Evolutionary conservation across 1,140 invertebrate genomes (phyloP), one percentile per base, ranked within the genome.

Genomic region (Apolygus lucorum): DNA sequence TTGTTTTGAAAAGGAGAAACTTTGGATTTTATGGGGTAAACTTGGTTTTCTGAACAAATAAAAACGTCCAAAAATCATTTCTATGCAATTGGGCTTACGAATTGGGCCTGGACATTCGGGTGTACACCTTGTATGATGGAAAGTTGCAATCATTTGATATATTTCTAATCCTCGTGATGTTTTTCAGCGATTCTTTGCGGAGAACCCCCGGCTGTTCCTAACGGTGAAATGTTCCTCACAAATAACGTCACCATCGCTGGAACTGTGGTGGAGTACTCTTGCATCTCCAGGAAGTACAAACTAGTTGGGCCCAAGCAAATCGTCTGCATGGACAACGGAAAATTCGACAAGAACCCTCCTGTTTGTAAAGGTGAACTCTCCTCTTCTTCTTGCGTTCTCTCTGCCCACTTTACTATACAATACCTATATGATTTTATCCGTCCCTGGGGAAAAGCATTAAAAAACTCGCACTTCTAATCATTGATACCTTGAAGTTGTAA

Each of bases 311-410:
- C 86, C 0, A 81, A 83, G 8, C 80, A 84, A 65, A 82, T 93
- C 27, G 83, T 82, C 28, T 96, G 93, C 75, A 79, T 90, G 64
- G 81, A 86, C 17, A 87, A 84, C 63, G 93, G 93, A 1, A 83
- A 86, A 67, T 95, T 92, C 82, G 90, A 94, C 77, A 85, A 86
- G 52, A 80, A 84, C 0, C 79, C 89, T 24, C 92, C 92, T 0
- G 81, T 79, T 28, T 93, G 91, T 76, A 81, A 83, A 77, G 83
- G 90, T 89, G 83, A 80, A 71, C 78, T 74, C 13, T 54, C 21
- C 11, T 14, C 26, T 64, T 62, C 24, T 62, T 62, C 8, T 42
- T 4, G n/a, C n/a, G n/a, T n/a, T n/a, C n/a, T n/a, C n/a, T n/a
- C 4, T 42, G 34, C 34, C 34, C 17, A 17, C 17, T 8, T 42